Base-by-base conservation (phyloP, 2,888 invertebrate genomes). In the Megamerina dolium region DNA sequence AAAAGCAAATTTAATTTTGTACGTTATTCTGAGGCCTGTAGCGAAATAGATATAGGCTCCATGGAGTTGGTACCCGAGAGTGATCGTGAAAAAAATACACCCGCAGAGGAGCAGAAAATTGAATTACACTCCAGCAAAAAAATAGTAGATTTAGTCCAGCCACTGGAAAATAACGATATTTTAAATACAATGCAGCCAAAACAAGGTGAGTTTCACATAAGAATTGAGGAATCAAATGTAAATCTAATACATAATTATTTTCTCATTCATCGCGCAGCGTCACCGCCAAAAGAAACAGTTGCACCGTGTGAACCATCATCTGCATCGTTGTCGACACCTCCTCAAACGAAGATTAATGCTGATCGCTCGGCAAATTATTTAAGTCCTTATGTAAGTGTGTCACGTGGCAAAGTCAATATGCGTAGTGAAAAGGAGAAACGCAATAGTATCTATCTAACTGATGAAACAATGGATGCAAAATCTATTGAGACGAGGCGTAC, bases 321-420 rank as follows among this genome's bases (percentile, higher is more conserved):
- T 5, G 2, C 17, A 26, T n/a, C n/a, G n/a, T n/a, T n/a, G n/a
- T n/a, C n/a, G n/a, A n/a, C n/a, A 8, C 40, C 41, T 2, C 38
- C 40, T 9, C 36, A 48, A 6, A 45, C 37, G 26, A 10, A 18
- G 14, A 39, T 10, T 20, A 36, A 43, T 1, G 16, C n/a, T 2
- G 55, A 53, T 31, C 47, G 41, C 2, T 51, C 55, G 0, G 39
- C 54, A 1, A 66, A 61, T 35, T 67, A 66, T 44, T 36, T 67
- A 3, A 67, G 68, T 44, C 68, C 79, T 0, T 78, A 72, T 56
- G 73, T 79, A 1, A 75, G 75, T 2, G 65, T 74, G 2, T 73
- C 75, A 14, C 68, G 78, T 5, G 79, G 79, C 1, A 79, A 79
- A 54, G 68, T 64, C 0, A 76, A 68, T 42, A 72, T 73, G 0